phyloP scores from a whole-genome alignment of 2,113 vertebrate genomes.

The Caranx melampygus region DNA sequence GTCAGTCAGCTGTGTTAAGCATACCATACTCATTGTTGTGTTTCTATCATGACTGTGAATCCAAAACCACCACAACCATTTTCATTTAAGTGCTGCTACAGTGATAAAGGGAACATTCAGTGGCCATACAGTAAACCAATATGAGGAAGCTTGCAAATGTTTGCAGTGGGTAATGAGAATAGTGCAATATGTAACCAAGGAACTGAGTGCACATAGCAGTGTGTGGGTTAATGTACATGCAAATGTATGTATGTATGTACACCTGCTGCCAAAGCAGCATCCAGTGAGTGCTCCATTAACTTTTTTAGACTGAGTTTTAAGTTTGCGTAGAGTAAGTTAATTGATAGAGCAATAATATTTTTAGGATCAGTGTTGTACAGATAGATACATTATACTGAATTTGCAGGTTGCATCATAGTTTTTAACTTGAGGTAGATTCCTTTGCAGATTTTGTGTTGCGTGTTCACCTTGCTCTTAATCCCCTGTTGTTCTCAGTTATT shows the following conservation, averaged over 20 bases:
- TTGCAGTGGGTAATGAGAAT: constrained; percentile 44
- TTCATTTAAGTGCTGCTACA: constrained; percentile 72
- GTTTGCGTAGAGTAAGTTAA: constrained; percentile 50
- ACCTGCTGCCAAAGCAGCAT: constrained; percentile 16
- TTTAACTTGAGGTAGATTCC: constrained; percentile 26
- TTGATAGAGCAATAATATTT: constrained; percentile 78
- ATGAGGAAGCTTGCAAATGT: constrained; percentile 10
- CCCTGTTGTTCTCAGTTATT: background rate
- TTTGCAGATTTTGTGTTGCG: constrained; percentile 12
- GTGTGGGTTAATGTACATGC: constrained; percentile 1
- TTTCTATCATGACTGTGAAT: constrained; percentile 51
- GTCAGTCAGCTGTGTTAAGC: constrained; percentile 45
- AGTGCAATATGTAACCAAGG: constrained; percentile 73
- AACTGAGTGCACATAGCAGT: constrained; percentile 15
- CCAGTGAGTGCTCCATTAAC: constrained; percentile 2
- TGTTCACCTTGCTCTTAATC: constrained; percentile 26
- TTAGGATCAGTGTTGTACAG: constrained; percentile 39
- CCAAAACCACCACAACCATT: constrained; percentile 25
- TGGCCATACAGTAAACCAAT: background rate
- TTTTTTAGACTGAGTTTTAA: constrained; percentile 42
- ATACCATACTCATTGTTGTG: constrained; percentile 29
- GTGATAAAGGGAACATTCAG: constrained; percentile 25
- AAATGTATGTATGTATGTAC: constrained; percentile 18
- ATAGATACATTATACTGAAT: constrained; percentile 23
- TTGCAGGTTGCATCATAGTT: constrained; percentile 13